Base-by-base conservation (phyloP, 2,113 vertebrate genomes). In the Catagonus wagneri region DNA sequence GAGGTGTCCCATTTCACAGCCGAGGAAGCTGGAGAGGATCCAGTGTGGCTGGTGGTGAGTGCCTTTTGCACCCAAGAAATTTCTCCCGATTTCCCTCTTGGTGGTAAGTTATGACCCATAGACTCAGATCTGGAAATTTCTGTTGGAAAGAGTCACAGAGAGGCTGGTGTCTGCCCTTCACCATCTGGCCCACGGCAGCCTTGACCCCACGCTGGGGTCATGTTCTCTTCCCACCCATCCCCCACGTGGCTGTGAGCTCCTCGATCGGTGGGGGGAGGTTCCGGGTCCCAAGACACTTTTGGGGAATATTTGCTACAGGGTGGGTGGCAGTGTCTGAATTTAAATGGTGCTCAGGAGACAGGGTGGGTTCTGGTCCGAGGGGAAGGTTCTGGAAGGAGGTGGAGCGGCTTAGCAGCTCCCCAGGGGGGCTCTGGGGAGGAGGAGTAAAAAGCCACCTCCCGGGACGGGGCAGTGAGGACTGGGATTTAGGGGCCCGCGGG, bases 1-100 rank as follows among this genome's bases (percentile, higher is more conserved):
- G 25, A 1, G 17, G 25, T 1, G 3, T 7, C 58, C 20, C 1
- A 7, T 7, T 7, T n/a, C 74, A 20, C 5, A 60, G 78, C 56
- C 8, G 6, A 6, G 44, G 16, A 1, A 23, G 36, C 50, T 9
- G 76, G 56, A 3, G 50, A 14, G 36, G 36, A 2, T 1, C 71
- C 4, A 0, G 23, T 1, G 52, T n/a, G 32, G 32, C 0, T 22
- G 16, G 16, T 7, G 15, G 9, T 2, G n/a, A 32, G 63, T 1
- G 27, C 3, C 2, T 3, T 3, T 6, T 3, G 71, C 34, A 27
- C 52, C 7, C 16, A 1, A 17, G 58, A 52, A 3, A 11, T 7
- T 3, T 11, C 27, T 86, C 75, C 27, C 52, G 69, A 3, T 5
- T 2, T 7, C 61, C 20, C 39, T 83, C 81, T 39, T 0, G 60